Evolutionary conservation across 2,888 invertebrate genomes (phyloP), one percentile per base, ranked within the genome.

Genomic region (Latrodectus elegans): DNA sequence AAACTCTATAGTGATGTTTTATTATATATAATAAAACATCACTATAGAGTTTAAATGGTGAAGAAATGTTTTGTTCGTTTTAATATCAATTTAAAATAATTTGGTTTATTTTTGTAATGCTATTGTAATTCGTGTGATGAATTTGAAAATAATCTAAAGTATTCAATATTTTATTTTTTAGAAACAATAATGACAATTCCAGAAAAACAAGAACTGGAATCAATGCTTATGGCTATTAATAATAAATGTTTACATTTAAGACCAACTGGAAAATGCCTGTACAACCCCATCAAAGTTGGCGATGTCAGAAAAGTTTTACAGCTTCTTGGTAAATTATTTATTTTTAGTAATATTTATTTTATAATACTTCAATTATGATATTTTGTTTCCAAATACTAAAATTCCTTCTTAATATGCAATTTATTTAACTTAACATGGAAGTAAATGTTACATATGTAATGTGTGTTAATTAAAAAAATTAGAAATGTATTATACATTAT

Each of bases 271-370:
- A 86, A 93, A 93, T 49, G 91, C 89, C 91, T 94, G 77, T 94
- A 94, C 89, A 93, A 93, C 53, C 94, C 94, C 51, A 94, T 94
- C 4, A 94, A 94, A 91, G 93, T 93, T 89, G 94, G 94, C 67
- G 94, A 95, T 91, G 91, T 94, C 74, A 94, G 94, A 90, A 94
- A 94, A 91, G 92, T 95, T 51, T 92, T 95, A 22, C 93, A 94
- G 89, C 94, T 95, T 91, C 92, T 95, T 91, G 84, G 86, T 89
- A 78, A 60, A 49, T 68, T 53, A 17, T 64, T 17, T 51, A 64
- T 15, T 64, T 64, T 60, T 60, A 26, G 8, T 1, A 38, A 38
- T 38, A 38, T 1, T 6, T 38, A 38, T 38, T 6, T 38, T 38
- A 38, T 38, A 38, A 6, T 38, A 6, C 6, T 38, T 38, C 38